Evolutionary conservation across 2,888 invertebrate species (phyloP).

Genomic region (Drosophila yooni): DNA sequence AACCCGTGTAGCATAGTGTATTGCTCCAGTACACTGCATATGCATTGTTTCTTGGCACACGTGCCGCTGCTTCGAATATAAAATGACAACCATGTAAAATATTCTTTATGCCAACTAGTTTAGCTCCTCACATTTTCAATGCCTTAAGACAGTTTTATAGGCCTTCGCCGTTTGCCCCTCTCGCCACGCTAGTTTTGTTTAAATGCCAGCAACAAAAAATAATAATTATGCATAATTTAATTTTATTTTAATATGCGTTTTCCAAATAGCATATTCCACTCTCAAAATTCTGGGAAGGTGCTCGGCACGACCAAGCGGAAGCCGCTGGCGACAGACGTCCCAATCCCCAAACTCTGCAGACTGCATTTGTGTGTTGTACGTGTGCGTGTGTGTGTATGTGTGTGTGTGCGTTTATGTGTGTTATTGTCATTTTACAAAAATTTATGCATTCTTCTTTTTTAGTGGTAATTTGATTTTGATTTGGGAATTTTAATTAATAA

Average conservation of each 20-base stretch:
- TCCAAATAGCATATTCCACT: conserved; percentile 44
- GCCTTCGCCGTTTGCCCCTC: conserved; percentile 5
- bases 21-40: conserved; percentile 14
- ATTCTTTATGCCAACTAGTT: conserved; percentile 39
- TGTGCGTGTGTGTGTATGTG: conserved; percentile 34
- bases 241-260: conserved; percentile 72
- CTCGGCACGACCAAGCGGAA: conserved; percentile 60
- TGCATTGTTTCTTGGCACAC: conserved; percentile 43
- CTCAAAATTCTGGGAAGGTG: conserved; percentile 60
- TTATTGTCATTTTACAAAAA: conserved; percentile 57
- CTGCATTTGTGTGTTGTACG: conserved; percentile 9
- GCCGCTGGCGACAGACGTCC: conserved; percentile 71
- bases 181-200: conserved; percentile 57
- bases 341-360: conserved; percentile 11
- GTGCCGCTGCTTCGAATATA: conserved; percentile 30
- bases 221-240: conserved; percentile 80
- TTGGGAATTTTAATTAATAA: conserved; percentile 81
- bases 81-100: conserved; percentile 38
- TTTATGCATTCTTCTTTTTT: conserved; percentile 71
- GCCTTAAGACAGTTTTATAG: conserved; percentile 73
- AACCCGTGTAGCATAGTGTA: conserved; percentile 34
- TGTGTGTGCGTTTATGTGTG: conserved; percentile 23
- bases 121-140: conserved; percentile 51
- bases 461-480: conserved; percentile 81
- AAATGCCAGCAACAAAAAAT: conserved; percentile 59